Conservation (phyloP, 1,140 invertebrate genomes). For the Lycorma delicatula region DNA sequence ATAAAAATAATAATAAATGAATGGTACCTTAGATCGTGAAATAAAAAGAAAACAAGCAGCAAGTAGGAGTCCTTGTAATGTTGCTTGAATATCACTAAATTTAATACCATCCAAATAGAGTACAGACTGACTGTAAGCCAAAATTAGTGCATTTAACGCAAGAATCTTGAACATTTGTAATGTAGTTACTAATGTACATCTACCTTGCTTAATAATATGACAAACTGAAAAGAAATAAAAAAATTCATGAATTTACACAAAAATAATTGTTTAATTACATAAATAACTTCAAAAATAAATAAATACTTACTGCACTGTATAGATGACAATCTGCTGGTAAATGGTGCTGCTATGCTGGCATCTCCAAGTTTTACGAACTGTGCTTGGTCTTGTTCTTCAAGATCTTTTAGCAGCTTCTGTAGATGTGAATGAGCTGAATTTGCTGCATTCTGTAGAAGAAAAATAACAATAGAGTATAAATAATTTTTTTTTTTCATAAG, state of each 20-base stretch:
- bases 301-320: constrained; percentile 82
- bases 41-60: constrained; percentile 98
- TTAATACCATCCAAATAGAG: constrained; percentile 97
- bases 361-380: constrained; percentile 92
- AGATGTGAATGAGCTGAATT: constrained; percentile 40
- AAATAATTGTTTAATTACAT: constrained; percentile 2
- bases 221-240: constrained; percentile 62
- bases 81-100: constrained; percentile 95
- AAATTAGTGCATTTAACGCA: constrained; percentile 94
- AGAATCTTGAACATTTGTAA: constrained; percentile 99
- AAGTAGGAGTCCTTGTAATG: constrained; percentile 85
- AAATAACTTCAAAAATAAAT: constrained; percentile 8
- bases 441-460: constrained; percentile 5
- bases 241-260: not conserved
- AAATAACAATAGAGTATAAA: not conserved
- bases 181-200: constrained; percentile 97
- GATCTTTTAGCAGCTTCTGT: constrained; percentile 74
- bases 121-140: constrained; percentile 98
- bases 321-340: constrained; percentile 95
- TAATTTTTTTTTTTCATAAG: too few species aligned
- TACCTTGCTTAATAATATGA: constrained; percentile 97
- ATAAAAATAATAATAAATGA: too few species aligned
- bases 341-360: constrained; percentile 97
- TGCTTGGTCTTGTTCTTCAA: constrained; percentile 84
- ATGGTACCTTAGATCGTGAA: constrained; percentile 94